Percentiles rank a stretch among this genome's conserved stretches.
These are phyloP conservation scores for Stigmatopora argus DNA, from an alignment of 2,113 vertebrate genomes.

Conservation along the genomic window DNA sequence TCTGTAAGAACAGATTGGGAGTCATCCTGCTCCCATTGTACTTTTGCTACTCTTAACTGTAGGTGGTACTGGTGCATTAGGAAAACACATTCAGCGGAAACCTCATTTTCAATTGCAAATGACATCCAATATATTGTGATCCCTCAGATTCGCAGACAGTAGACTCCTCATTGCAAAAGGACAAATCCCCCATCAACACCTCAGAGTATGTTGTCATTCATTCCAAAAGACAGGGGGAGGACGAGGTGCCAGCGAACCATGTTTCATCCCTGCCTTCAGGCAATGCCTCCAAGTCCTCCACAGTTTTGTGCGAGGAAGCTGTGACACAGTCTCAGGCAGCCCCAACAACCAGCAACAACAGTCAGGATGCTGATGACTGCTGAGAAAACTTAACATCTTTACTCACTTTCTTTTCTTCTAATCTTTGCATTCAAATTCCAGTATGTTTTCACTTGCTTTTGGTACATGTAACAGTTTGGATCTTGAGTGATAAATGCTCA, in stretches of 20 bases:
- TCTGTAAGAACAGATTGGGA: not conserved
- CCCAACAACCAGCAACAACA: constrained; percentile 2
- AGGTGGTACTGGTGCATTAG: not conserved
- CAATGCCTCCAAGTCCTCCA: constrained; percentile 9
- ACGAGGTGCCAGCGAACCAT: constrained; percentile 6
- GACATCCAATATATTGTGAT: not conserved
- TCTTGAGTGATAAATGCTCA: not conserved
- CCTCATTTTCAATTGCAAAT: not conserved
- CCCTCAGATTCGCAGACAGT: constrained; percentile 28
- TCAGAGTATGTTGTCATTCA: not conserved
- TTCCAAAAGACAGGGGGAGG: not conserved
- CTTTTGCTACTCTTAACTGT: too few relatives aligned
- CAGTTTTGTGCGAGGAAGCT: constrained; percentile 4
- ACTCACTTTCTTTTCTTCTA: not conserved
- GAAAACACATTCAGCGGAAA: not conserved
- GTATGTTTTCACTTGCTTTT: not conserved
- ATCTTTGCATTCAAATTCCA: not conserved
- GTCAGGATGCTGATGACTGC: constrained; percentile 16
- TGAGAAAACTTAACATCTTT: not conserved
- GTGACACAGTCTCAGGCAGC: not conserved
- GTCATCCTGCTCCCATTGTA: not conserved
- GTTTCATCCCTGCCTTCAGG: constrained; percentile 4
- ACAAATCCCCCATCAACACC: constrained; percentile 21
- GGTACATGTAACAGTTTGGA: not conserved
- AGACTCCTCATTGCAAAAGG: not conserved